Percentiles rank a stretch among this genome's conserved stretches.
phyloP scores from a whole-genome alignment of 2,888 invertebrate species.

The Drosophila ochracea region DNA sequence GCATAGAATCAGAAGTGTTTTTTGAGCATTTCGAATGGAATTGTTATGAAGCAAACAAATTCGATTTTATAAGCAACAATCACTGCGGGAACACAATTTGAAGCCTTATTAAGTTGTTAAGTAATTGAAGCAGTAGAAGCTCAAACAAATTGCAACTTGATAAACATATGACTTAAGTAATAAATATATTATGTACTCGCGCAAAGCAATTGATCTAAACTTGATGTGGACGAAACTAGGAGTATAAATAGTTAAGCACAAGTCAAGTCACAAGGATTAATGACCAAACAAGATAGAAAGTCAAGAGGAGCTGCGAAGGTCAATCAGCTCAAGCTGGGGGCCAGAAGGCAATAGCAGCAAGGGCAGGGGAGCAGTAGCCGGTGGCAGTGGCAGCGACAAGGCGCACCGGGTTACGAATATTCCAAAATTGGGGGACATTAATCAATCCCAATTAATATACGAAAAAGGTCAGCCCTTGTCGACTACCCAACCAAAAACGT shows the following conservation, averaged over 20 bases:
- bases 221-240: background rate
- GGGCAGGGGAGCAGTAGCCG: background rate
- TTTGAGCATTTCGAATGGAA: background rate
- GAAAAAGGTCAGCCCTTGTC: conserved; percentile 36
- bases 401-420: conserved; percentile 58
- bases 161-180: background rate
- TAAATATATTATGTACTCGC: conserved; percentile 9
- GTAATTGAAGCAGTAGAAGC: background rate
- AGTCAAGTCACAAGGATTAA: conserved; percentile 49
- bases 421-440: conserved; percentile 72
- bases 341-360: background rate
- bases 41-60: background rate
- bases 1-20: background rate
- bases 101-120: background rate
- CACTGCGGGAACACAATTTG: background rate
- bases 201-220: background rate
- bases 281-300: conserved; percentile 40
- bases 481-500: conserved; percentile 8
- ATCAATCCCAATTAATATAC: conserved; percentile 74
- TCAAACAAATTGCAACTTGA: background rate
- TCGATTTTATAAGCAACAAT: background rate
- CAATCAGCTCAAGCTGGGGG: conserved; percentile 2
- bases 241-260: conserved; percentile 25
- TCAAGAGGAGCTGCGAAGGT: conserved; percentile 27
- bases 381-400: background rate